Base-by-base conservation (phyloP, 2,797 vertebrate species). In the Hafferia zeledoni region DNA sequence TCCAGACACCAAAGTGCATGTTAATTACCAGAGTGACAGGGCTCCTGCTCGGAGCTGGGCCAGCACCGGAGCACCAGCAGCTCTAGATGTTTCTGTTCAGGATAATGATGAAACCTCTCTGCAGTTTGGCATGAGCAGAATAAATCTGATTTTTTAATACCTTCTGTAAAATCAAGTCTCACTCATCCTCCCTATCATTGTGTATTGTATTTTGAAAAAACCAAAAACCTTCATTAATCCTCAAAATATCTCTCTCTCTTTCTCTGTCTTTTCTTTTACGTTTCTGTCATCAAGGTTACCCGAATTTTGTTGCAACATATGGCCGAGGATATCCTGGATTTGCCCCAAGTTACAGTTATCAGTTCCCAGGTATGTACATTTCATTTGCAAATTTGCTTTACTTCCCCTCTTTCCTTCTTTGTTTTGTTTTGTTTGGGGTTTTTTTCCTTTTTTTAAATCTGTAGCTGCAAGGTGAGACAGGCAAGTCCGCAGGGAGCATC, bases 321-420 rank as follows among this genome's bases (percentile, higher is more conserved):
- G 99, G 99, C 96, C 98, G 99, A 75, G 99, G 99, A 98, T 99
- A 99, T 97, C 99, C 99, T 85, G 99, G 99, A 98, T 99, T 99
- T 93, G 98, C 99, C 97, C 99, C 99, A 63, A 99, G 99, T 98
- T 99, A 99, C 98, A 99, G 99, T 98, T 99, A 99, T 97, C 99
- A 99, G 97, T 99, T 99, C 97, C 99, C 99, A 97, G 99, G 99
- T 99, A 98, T 89, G 99, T 99, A 96, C 93, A 10, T 80, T 64
- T 70, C 59, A 8, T 79, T 87, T 67, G 60, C 52, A 63, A 16
- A 46, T 91, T 70, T 44, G 49, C 83, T 80, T 93, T 41, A 24
- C 18, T 35, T 8, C 47, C 61, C 78, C 76, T 61, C 69, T 83
- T 86, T 91, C 68, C 72, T 71, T 71, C 46, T 57, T 64, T 33